A percentile compares a stretch with the other conserved stretches of the same genome.
These are phyloP conservation scores for Crotalus viridis DNA, from an alignment of 2,113 vertebrate genomes.

Conservation along the genomic window DNA sequence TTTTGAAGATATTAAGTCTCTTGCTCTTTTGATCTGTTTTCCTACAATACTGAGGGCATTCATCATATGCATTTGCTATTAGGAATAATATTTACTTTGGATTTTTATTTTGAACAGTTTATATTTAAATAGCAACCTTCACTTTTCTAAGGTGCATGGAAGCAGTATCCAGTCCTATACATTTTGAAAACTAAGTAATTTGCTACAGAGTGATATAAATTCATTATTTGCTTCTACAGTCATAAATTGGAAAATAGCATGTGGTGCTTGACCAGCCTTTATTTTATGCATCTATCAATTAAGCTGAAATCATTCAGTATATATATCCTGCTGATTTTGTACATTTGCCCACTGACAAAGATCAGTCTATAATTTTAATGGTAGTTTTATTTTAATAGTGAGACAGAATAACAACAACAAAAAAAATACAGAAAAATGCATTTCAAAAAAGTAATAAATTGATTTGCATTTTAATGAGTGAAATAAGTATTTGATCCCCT, in stretches of 20 bases:
- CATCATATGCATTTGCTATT: background rate
- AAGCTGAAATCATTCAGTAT: constrained; percentile 8
- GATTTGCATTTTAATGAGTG: no score
- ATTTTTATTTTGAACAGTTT: background rate
- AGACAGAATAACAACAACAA: no score
- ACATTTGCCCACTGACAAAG: no score
- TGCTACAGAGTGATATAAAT: background rate
- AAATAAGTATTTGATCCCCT: no score
- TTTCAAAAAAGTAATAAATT: no score
- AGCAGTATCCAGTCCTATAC: background rate
- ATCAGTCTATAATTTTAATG: no score
- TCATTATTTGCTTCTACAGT: background rate
- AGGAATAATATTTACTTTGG: background rate
- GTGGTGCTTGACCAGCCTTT: background rate
- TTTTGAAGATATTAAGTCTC: background rate
- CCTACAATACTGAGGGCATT: background rate
- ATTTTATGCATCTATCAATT: constrained; percentile 25
- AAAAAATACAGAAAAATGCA: no score
- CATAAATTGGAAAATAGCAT: background rate
- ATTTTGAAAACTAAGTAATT: constrained; percentile 10
- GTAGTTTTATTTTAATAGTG: no score
- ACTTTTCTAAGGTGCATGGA: fast-evolving
- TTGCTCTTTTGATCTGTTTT: background rate
- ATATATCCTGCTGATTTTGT: no score
- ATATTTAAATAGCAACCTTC: background rate